Evolutionary conservation across 2,888 invertebrate species (phyloP).

Genomic region (Eupithecia vulgata): DNA sequence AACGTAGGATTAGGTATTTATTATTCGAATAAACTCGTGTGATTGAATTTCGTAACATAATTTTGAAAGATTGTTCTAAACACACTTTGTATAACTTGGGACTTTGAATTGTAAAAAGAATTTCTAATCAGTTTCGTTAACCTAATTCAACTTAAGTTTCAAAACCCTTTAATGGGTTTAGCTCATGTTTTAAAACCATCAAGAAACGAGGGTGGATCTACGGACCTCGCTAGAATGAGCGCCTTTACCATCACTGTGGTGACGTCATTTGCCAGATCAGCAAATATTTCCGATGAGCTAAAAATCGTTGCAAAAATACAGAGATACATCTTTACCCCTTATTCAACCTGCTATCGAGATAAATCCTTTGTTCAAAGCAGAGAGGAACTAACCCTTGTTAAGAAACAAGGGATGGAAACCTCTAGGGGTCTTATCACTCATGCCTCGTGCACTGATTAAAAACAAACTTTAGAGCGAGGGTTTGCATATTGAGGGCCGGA

Average conservation of each 20-base stretch:
- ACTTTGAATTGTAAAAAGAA: too few species aligned
- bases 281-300: background rate
- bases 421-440: slow-evolving; percentile 70
- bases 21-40: background rate
- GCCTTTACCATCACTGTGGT: background rate
- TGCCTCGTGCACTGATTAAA: slow-evolving; percentile 78
- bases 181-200: background rate
- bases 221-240: background rate
- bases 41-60: background rate
- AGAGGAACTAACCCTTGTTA: slow-evolving; percentile 51
- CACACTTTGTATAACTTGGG: too few species aligned
- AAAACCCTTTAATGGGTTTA: too few species aligned
- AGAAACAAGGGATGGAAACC: slow-evolving; percentile 49
- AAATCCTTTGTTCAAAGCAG: slow-evolving; percentile 30
- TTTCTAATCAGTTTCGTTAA: background rate
- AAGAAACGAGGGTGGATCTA: background rate
- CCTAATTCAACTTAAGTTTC: too few species aligned
- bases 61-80: background rate
- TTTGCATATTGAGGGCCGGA: slow-evolving; percentile 55
- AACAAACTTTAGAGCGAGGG: slow-evolving; percentile 73
- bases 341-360: slow-evolving; percentile 26
- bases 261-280: background rate
- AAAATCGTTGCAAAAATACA: background rate
- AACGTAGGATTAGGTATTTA: background rate
- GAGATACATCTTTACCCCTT: background rate